Evolutionary conservation across 2,797 vertebrate species (phyloP).

Genomic region (Dendrocincla tyrannina): DNA sequence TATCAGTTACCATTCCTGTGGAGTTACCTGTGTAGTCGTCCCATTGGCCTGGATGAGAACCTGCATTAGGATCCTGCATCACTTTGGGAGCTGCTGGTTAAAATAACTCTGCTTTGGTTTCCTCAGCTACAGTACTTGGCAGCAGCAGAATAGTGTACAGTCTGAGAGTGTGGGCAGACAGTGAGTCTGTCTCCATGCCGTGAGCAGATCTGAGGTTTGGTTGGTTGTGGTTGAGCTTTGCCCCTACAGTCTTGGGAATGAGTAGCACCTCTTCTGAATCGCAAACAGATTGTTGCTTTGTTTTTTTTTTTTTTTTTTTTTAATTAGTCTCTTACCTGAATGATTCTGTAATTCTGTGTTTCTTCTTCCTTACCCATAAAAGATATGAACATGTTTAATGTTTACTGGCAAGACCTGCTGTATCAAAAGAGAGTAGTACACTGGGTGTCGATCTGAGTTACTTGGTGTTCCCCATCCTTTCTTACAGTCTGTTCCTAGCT

Average conservation of each 20-base stretch:
- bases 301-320: neutral
- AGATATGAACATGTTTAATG: accelerated
- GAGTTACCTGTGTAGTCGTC: neutral
- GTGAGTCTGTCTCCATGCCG: accelerated
- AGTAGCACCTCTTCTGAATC: neutral
- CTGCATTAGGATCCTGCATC: neutral
- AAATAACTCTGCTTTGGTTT: neutral
- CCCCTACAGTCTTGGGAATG: neutral
- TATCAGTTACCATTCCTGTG: accelerated
- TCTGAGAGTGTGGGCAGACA: neutral
- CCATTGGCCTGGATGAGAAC: neutral
- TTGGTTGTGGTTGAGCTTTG: neutral
- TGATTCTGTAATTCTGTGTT: neutral
- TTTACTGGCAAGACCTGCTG: neutral
- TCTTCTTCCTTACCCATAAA: neutral
- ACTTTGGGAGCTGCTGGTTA: neutral
- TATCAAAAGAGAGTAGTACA: neutral
- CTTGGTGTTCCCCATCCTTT: neutral
- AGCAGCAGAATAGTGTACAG: neutral
- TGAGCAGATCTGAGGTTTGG: neutral
- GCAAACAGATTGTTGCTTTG: neutral
- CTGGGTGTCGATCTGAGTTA: accelerated
- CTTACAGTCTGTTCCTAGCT: neutral
- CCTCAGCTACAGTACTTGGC: neutral
- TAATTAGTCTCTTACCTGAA: neutral